These are phyloP conservation scores for Laspeyria flexula DNA, from an alignment of 2,888 invertebrate genomes.

Conservation along the genomic window DNA sequence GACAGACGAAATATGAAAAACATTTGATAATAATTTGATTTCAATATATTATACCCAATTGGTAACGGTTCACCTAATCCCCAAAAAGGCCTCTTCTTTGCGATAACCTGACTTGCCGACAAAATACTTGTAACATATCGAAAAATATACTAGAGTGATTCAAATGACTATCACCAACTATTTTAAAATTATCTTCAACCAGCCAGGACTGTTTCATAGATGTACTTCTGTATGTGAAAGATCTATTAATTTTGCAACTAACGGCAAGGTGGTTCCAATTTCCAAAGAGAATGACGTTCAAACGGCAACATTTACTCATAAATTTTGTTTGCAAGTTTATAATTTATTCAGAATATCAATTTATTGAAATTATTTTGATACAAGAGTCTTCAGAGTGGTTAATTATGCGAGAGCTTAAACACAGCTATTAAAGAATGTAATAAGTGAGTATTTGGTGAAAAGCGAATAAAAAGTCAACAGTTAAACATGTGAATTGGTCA, in stretches of 20 bases:
- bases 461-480: constrained; percentile 14
- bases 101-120: constrained; percentile 48
- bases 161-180: constrained; percentile 37
- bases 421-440: constrained; percentile 13
- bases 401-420: constrained; percentile 12
- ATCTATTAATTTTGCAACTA: constrained; percentile 12
- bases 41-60: constrained; percentile 38
- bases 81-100: constrained; percentile 53
- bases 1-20: constrained; percentile 13
- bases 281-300: constrained; percentile 17
- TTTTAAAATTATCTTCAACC: constrained; percentile 24
- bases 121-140: constrained; percentile 52
- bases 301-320: constrained; percentile 20
- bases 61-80: constrained; percentile 47
- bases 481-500: constrained; percentile 35
- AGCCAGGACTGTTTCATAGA: constrained; percentile 25
- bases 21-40: constrained; percentile 38
- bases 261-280: constrained; percentile 13
- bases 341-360: too few species aligned
- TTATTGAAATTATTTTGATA: constrained; percentile 22
- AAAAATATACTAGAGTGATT: constrained; percentile 45
- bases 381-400: constrained; percentile 6
- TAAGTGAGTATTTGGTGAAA: constrained; percentile 8
- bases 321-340: constrained; percentile 19
- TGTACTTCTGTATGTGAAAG: constrained; percentile 15